phyloP scores from a whole-genome alignment of 2,113 vertebrate genomes.

The Cavia porcellus region DNA sequence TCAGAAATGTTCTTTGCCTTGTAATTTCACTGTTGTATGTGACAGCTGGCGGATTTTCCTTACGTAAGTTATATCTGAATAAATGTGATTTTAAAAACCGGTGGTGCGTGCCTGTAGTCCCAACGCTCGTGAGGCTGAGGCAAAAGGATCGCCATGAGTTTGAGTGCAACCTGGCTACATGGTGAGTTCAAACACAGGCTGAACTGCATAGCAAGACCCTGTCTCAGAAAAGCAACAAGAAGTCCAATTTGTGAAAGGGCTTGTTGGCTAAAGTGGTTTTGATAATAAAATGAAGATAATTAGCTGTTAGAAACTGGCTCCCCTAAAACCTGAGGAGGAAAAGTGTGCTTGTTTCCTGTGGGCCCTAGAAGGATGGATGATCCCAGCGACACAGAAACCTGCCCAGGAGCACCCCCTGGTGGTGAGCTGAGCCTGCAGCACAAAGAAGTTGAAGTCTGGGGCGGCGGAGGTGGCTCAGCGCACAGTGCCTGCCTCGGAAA shows the following conservation, averaged over 20 bases:
- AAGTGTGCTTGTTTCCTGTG: background rate
- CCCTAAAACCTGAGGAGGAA: background rate
- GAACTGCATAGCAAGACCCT: background rate
- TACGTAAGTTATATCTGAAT: background rate
- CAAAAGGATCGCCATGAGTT: background rate
- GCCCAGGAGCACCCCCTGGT: slow-evolving; percentile 55
- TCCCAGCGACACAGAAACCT: background rate
- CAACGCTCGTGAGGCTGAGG: background rate
- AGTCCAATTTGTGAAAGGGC: background rate
- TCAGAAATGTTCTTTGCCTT: background rate
- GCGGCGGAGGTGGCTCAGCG: no score
- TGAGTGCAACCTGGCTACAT: background rate
- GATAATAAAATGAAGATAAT: background rate
- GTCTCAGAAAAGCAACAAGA: background rate
- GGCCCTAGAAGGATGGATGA: rapidly evolving
- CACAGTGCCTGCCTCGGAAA: no score
- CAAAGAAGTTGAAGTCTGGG: background rate
- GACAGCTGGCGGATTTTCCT: background rate
- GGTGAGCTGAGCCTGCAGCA: background rate
- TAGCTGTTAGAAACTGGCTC: background rate
- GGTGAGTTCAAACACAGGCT: background rate
- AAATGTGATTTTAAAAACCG: background rate
- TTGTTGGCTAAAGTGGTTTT: background rate
- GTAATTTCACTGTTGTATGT: background rate
- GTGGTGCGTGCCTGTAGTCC: background rate